phyloP scores from a whole-genome alignment of 2,888 invertebrate species.

The Spodoptera littoralis region DNA sequence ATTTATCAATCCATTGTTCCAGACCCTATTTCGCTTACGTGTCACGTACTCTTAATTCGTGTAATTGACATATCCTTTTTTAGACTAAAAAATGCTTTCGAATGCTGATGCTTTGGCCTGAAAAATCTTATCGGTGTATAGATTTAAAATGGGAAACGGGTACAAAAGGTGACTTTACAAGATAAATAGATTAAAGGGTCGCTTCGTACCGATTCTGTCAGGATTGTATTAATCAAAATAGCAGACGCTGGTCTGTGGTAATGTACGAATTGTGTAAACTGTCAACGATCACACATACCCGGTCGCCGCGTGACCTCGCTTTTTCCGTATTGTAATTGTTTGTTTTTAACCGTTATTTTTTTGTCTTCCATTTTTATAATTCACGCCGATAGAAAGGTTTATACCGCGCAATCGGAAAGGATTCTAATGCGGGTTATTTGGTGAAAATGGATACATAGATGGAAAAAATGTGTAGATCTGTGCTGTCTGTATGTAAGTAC shows the following conservation, averaged over 20 bases:
- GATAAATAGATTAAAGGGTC: constrained; percentile 78
- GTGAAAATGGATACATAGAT: constrained; percentile 2
- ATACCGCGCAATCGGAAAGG: constrained; percentile 1
- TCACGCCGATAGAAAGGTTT: constrained; percentile 31
- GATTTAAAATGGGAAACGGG: constrained; percentile 64
- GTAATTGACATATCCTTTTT: constrained; percentile 58
- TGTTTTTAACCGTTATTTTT: constrained; percentile 30
- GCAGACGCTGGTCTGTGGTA: constrained; percentile 63
- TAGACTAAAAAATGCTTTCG: constrained; percentile 39
- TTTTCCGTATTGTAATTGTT: constrained; percentile 9
- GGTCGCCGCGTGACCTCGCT: constrained; percentile 3
- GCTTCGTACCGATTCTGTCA: constrained; percentile 60
- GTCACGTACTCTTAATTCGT: constrained; percentile 55
- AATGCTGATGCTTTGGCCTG: constrained; percentile 44
- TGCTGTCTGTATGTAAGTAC: too few relatives aligned
- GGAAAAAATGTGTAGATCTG: too few relatives aligned
- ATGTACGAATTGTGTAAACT: constrained; percentile 79
- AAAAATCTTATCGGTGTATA: constrained; percentile 57
- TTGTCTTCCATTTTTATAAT: constrained; percentile 29
- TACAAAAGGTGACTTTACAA: constrained; percentile 69
- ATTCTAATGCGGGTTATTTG: constrained; percentile 10
- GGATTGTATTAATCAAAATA: constrained; percentile 71
- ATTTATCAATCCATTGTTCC: constrained; percentile 48
- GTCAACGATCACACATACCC: constrained; percentile 59
- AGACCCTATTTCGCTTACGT: constrained; percentile 42